phyloP scores from a whole-genome alignment of 2,113 vertebrate genomes.

The Serinus canaria region DNA sequence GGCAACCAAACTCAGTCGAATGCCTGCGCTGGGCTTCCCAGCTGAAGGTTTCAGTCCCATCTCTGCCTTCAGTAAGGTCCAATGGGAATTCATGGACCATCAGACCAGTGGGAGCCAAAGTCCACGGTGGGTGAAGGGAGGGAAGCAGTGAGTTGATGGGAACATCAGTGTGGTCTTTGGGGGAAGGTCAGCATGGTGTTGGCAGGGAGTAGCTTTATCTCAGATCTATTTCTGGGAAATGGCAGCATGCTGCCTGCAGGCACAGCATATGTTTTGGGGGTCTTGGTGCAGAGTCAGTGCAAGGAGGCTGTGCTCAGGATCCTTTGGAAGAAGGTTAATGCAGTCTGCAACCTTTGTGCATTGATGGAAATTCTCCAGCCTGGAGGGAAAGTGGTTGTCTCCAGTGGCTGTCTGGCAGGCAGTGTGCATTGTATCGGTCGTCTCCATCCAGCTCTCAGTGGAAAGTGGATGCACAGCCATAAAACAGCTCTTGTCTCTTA shows the following conservation, averaged over 20 bases:
- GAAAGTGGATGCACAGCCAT: conserved; percentile 34
- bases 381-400: not conserved
- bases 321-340: not conserved
- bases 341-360: not conserved
- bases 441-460: not conserved
- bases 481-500: conserved; percentile 29
- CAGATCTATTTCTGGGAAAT: not conserved
- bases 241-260: not conserved
- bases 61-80: not conserved
- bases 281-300: not conserved
- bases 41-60: not conserved
- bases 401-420: conserved; percentile 21
- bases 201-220: not conserved
- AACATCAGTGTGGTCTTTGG: not conserved
- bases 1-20: accelerated
- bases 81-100: not conserved
- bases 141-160: not conserved
- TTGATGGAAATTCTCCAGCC: conserved; percentile 10
- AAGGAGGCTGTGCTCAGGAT: not conserved
- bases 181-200: not conserved
- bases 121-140: not conserved
- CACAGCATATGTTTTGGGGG: accelerated
- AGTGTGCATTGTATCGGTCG: not conserved
- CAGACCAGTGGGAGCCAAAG: not conserved
- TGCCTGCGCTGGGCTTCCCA: not conserved